phyloP scores from a whole-genome alignment of 92 coral and sea anemone genomes.

The Muricea muricata region DNA sequence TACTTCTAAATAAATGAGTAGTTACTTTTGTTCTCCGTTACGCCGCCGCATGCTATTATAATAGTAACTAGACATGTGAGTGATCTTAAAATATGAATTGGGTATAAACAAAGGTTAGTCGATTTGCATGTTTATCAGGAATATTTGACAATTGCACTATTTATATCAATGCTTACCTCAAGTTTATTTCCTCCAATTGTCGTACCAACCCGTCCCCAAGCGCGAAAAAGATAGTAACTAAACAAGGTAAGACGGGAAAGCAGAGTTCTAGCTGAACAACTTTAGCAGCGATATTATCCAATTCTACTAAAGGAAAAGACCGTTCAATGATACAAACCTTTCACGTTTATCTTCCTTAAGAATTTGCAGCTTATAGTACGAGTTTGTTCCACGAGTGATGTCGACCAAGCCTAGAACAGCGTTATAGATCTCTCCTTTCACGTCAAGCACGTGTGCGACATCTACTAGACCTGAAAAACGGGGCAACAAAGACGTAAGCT shows the following conservation, averaged over 20 bases:
- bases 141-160: too few relatives aligned
- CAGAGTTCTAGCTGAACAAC: too few relatives aligned
- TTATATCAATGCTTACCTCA: conserved; percentile 66
- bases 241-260: not conserved
- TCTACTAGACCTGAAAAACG: conserved; percentile 75
- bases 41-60: too few relatives aligned
- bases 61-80: too few relatives aligned
- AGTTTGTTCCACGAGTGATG: conserved; percentile 93
- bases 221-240: conserved; percentile 88
- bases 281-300: too few relatives aligned
- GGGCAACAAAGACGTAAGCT: not conserved
- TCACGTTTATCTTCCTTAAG: conserved; percentile 72
- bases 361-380: conserved; percentile 95
- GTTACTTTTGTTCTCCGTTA: too few relatives aligned
- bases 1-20: too few relatives aligned
- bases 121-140: too few relatives aligned
- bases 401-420: conserved; percentile 94
- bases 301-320: not conserved
- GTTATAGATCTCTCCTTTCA: conserved; percentile 81
- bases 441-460: conserved; percentile 82
- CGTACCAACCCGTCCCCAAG: conserved; percentile 99
- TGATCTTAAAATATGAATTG: too few relatives aligned
- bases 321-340: conserved; percentile 35
- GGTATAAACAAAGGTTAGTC: too few relatives aligned
- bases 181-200: conserved; percentile 88